Evolutionary conservation across 2,113 vertebrate genomes (phyloP), one percentile per base, ranked within the genome.

Genomic region (Typhlomys cinereus): DNA sequence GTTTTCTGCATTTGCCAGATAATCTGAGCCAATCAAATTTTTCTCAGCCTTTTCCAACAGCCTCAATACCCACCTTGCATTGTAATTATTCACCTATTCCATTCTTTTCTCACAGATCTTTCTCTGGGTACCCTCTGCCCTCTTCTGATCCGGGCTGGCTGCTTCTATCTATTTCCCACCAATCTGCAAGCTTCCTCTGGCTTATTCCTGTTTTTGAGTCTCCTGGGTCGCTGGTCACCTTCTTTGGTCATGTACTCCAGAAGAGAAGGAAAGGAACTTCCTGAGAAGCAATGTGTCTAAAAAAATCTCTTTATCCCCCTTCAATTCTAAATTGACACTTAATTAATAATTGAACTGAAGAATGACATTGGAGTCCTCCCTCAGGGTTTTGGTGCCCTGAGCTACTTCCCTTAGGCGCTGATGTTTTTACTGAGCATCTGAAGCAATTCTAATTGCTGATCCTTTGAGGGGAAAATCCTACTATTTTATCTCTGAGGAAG

Each of bases 371-470:
- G 44, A 76, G 78, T 67, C 44, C 25, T 70, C 41, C 75, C 71
- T 44, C 12, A 39, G 84, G 70, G 71, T 91, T 70, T 41, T 59
- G 50, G 54, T 59, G 59, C 36, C 27, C 81, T 46, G 46, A 39
- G 88, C 78, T 81, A 48, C 87, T 88, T 85, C 76, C 71, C 79
- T 62, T 13, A 7, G 89, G 64, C 85, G 92, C 93, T 85, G 83
- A 92, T 87, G 75, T 92, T 94, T 93, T 89, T 71, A 86, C 64
- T 29, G 89, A 95, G 88, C 62, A 48, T 75, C 66, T 66, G 46
- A 78, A 71, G 73, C 46, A 14, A 69, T 90, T 92, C 52, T 91
- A 62, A 67, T 57, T 41, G 76, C 88, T 48, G 57, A 76, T 64
- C 11, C 69, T 94, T 90, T 89, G 78, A 79, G 61, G 31, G 18